Conservation (phyloP, 2,888 invertebrate genomes). For the Strigamia transsilvanica region DNA sequence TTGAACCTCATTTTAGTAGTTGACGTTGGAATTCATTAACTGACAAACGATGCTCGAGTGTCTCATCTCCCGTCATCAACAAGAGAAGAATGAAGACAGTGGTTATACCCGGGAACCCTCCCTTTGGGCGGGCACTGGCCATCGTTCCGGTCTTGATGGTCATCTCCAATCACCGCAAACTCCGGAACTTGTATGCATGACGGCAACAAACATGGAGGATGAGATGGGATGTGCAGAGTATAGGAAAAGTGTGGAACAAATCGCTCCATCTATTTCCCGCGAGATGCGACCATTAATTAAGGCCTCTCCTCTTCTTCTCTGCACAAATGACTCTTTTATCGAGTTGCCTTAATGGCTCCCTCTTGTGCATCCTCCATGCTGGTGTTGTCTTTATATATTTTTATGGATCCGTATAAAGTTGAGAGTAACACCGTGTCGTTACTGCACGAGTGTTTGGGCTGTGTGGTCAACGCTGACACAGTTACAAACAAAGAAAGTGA, state of each 20-base stretch:
- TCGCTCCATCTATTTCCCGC: conserved; percentile 34
- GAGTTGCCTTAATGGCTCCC: conserved; percentile 35
- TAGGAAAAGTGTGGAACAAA: conserved; percentile 24
- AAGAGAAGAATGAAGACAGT: conserved; percentile 1
- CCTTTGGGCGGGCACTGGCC: conserved; percentile 12
- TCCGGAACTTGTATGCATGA: conserved; percentile 14
- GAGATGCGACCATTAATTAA: conserved; percentile 38
- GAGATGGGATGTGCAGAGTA: neutral
- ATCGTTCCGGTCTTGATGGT: conserved; percentile 31
- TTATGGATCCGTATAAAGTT: conserved; percentile 31
- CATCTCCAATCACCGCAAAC: conserved; percentile 30
- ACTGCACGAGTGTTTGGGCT: neutral
- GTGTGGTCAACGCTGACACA: neutral
- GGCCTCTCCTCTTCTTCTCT: conserved; percentile 25
- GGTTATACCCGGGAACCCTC: conserved; percentile 9
- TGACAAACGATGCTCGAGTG: conserved; percentile 20
- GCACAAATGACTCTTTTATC: conserved; percentile 38
- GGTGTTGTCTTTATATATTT: conserved; percentile 10
- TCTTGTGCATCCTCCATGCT: conserved; percentile 24
- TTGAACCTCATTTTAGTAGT: conserved; percentile 18
- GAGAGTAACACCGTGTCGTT: neutral
- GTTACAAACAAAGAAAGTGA: conserved; percentile 27
- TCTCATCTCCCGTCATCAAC: neutral
- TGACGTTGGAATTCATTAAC: conserved; percentile 21
- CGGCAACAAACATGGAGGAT: neutral